phyloP scores from a whole-genome alignment of 2,888 invertebrate genomes.

The Caenorhabditis drosophilae region DNA sequence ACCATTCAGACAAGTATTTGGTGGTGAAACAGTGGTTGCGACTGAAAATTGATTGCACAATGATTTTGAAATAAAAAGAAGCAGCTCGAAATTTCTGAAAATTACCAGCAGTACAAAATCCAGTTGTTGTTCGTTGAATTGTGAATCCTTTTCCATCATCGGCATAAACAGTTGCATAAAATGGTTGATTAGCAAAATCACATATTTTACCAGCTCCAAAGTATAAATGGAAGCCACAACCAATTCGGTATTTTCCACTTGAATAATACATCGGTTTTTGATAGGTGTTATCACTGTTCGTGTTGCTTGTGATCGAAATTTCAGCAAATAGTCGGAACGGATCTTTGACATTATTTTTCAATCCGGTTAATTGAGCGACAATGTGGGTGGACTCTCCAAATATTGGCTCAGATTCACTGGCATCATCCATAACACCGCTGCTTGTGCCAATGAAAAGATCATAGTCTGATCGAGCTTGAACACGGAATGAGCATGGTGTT shows the following conservation, averaged over 20 bases:
- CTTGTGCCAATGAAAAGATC: slow-evolving; percentile 51
- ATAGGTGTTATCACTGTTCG: slow-evolving; percentile 28
- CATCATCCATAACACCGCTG: slow-evolving; percentile 38
- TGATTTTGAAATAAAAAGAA: not conserved
- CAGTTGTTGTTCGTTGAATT: slow-evolving; percentile 53
- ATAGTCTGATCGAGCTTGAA: slow-evolving; percentile 52
- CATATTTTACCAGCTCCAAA: slow-evolving; percentile 57
- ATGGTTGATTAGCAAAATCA: slow-evolving; percentile 47
- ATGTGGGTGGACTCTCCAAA: slow-evolving; percentile 47
- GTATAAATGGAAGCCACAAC: slow-evolving; percentile 57
- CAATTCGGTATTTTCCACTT: slow-evolving; percentile 51
- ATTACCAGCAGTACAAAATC: slow-evolving; percentile 51
- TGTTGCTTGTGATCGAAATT: slow-evolving; percentile 50
- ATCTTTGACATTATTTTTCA: slow-evolving; percentile 45
- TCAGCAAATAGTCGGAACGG: slow-evolving; percentile 60
- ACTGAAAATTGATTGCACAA: no score
- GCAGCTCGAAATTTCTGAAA: slow-evolving; percentile 3
- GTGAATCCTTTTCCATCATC: slow-evolving; percentile 59
- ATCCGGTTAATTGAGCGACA: slow-evolving; percentile 55
- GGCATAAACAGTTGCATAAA: slow-evolving; percentile 57
- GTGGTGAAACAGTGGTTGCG: slow-evolving; percentile 41
- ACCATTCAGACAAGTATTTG: slow-evolving; percentile 53
- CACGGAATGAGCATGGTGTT: slow-evolving; percentile 50
- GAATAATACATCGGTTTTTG: slow-evolving; percentile 58
- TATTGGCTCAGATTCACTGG: slow-evolving; percentile 40